Base-by-base conservation (phyloP, 2,888 invertebrate species). In the Cyclophora albipunctata region DNA sequence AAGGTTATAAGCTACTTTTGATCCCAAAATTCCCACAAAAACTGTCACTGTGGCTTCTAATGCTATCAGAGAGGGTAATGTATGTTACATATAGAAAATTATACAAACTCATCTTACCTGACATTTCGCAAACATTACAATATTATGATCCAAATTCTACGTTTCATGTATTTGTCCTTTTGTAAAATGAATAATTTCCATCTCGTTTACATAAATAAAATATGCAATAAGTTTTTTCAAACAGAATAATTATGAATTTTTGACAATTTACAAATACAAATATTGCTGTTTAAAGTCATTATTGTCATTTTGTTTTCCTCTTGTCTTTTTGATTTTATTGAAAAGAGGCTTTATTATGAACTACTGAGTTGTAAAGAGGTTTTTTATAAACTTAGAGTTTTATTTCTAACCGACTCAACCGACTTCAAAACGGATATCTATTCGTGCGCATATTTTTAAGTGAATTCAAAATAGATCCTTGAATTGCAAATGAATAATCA, bases 41-140 rank as follows among this genome's bases (percentile, higher is more conserved):
- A 20, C 20, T 20, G 20, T 20, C 20, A 20, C 20, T 20, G 2
- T 20, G 20, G 20, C 20, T 20, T 20, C 20, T 20, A 20, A 20
- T 20, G 20, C 20, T 20, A 20, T 20, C 20, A 20, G 20, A 20
- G 20, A 20, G 20, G 20, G 20, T 20, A 20, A n/a, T n/a, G n/a
- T n/a, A n/a, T n/a, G n/a, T n/a, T n/a, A n/a, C n/a, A n/a, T n/a
- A n/a, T n/a, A n/a, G n/a, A n/a, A n/a, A 20, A 20, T 20, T 20
- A 20, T 20, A 20, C 20, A 20, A 20, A 20, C 20, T 20, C 20
- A 20, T 20, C 62, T 64, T 63, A 83, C 83, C 80, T 71, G 83
- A 78, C 83, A 84, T 82, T 65, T 71, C 70, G 71, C 63, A 69
- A 66, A 72, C 77, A 78, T 81, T 66, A 75, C 76, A 76, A 66